These are phyloP conservation scores for Iselma pallidipennis DNA, from an alignment of 2,888 invertebrate species.

Conservation along the genomic window DNA sequence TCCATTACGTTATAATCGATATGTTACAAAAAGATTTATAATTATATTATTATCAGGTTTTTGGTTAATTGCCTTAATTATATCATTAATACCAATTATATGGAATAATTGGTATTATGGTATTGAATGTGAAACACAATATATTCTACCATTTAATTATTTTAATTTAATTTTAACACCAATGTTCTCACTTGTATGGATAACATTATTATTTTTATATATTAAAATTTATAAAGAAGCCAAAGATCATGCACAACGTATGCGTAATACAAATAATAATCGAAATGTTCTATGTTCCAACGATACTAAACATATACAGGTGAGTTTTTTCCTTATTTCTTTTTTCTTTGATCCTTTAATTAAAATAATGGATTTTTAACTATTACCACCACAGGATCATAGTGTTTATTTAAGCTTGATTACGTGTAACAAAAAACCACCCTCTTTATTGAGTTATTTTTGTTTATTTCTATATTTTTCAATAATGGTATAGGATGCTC, in stretches of 20 bases:
- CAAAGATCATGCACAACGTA: conserved; percentile 69
- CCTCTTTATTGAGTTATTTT: too few species aligned
- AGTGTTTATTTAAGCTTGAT: too few species aligned
- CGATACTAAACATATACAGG: conserved; percentile 79
- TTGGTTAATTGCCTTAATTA: conserved; percentile 68
- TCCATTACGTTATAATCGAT: conserved; percentile 76
- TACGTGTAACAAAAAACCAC: too few species aligned
- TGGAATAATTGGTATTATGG: conserved; percentile 73
- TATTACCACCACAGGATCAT: too few species aligned
- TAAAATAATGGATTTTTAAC: neutral
- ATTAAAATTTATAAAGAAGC: conserved; percentile 80
- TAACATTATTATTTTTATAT: conserved; percentile 75
- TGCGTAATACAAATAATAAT: conserved; percentile 65
- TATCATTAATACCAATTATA: conserved; percentile 72
- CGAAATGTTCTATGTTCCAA: conserved; percentile 39
- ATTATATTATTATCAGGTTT: conserved; percentile 66
- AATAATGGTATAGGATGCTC: too few species aligned
- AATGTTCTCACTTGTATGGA: conserved; percentile 73
- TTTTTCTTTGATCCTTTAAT: neutral
- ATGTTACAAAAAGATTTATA: conserved; percentile 71
- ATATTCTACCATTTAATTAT: conserved; percentile 59
- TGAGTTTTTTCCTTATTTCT: too few species aligned
- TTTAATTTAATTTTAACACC: conserved; percentile 64
- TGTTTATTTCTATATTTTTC: too few species aligned
- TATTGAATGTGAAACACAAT: conserved; percentile 64